Conservation (phyloP, 1,140 invertebrate genomes). For the Calosoma granatense region DNA sequence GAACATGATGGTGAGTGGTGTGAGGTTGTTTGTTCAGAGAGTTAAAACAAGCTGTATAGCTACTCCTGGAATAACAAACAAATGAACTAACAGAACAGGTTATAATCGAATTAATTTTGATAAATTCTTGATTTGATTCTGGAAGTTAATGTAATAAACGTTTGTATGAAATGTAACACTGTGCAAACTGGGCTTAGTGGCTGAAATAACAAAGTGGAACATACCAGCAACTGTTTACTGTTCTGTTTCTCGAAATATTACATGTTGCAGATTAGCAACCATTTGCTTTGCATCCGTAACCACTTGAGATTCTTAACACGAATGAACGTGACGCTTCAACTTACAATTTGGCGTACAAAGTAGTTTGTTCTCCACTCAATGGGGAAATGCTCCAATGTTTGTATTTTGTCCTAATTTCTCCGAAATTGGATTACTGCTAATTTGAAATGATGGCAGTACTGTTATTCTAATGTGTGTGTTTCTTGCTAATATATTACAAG, state of each 20-base stretch:
- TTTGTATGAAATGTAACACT: not conserved
- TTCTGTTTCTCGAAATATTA: not conserved
- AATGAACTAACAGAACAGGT: not conserved
- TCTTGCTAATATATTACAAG: too few species aligned
- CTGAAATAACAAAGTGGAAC: not conserved
- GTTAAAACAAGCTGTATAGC: not conserved
- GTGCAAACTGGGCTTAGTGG: not conserved
- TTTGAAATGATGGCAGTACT: too few species aligned
- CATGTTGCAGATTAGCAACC: not conserved
- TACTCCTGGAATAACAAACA: conserved; percentile 2
- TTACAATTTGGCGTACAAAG: too few species aligned
- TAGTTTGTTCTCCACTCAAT: too few species aligned
- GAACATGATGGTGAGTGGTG: too few species aligned
- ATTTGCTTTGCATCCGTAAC: not conserved
- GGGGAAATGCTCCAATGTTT: too few species aligned
- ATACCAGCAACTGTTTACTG: not conserved
- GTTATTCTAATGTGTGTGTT: too few species aligned
- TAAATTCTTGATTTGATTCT: not conserved
- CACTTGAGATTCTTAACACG: not conserved
- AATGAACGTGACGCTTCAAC: not conserved
- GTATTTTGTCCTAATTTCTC: too few species aligned
- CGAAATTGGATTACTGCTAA: too few species aligned
- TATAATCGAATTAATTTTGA: conserved; percentile 9
- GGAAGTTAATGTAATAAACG: conserved; percentile 3
- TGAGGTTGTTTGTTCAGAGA: not conserved